Evolutionary conservation across 2,113 vertebrate species (phyloP).

Genomic region (Brachyhypopomus gauderio): DNA sequence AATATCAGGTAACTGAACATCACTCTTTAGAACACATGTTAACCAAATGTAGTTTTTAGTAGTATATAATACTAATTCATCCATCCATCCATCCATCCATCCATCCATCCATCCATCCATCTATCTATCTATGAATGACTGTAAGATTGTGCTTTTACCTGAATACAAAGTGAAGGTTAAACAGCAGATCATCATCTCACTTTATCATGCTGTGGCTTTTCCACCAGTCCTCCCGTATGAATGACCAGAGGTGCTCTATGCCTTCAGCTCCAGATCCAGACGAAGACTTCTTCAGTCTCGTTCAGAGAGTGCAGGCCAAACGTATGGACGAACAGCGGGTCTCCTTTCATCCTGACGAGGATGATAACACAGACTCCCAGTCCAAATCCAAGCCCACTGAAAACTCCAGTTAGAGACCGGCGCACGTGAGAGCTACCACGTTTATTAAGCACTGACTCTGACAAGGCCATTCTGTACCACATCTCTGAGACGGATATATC

Average conservation of each 20-base stretch:
- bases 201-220: constrained; percentile 40
- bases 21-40: background rate
- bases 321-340: constrained; percentile 88
- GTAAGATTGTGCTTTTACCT: background rate
- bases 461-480: background rate
- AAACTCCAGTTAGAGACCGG: constrained; percentile 44
- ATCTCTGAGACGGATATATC: constrained; percentile 5
- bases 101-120: too few relatives aligned
- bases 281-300: constrained; percentile 87
- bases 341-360: constrained; percentile 72
- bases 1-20: constrained; percentile 78
- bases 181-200: background rate
- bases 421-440: background rate
- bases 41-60: background rate
- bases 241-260: constrained; percentile 84
- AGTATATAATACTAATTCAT: background rate
- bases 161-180: background rate
- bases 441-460: constrained; percentile 25
- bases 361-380: constrained; percentile 57
- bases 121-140: too few relatives aligned
- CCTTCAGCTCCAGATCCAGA: constrained; percentile 86
- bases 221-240: constrained; percentile 83
- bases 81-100: too few relatives aligned
- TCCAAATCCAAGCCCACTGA: constrained; percentile 42
- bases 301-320: constrained; percentile 86